Percentiles rank a stretch among this genome's conserved stretches.
phyloP scores from a whole-genome alignment of 2,888 invertebrate genomes.

The Galeopsomyia nigrocyanea region DNA sequence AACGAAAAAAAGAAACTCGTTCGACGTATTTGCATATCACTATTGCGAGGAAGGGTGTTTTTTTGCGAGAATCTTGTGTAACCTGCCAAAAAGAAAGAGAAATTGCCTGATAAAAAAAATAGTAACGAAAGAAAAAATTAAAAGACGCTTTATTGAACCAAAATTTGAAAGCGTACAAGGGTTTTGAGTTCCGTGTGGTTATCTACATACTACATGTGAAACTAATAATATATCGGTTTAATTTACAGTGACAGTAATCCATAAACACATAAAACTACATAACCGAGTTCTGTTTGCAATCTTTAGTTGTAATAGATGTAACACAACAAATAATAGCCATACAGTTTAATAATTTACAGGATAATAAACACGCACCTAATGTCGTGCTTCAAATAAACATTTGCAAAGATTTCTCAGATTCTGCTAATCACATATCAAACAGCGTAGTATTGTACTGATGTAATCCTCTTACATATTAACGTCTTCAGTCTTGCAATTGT shows the following conservation, averaged over 20 bases:
- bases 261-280: conserved; percentile 6
- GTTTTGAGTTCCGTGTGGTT: conserved; percentile 20
- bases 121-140: conserved; percentile 24
- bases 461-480: conserved; percentile 43
- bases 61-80: conserved; percentile 38
- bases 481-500: conserved; percentile 29
- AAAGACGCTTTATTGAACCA: conserved; percentile 37
- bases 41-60: conserved; percentile 26
- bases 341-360: conserved; percentile 39
- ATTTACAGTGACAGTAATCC: conserved; percentile 14
- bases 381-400: conserved; percentile 41
- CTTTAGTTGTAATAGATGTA: conserved; percentile 29
- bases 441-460: conserved; percentile 49
- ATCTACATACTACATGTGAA: conserved; percentile 7
- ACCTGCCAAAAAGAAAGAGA: no score
- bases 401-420: conserved; percentile 43
- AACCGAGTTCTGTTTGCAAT: conserved; percentile 23
- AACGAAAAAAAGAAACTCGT: conserved; percentile 24
- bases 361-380: conserved; percentile 23
- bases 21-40: conserved; percentile 44
- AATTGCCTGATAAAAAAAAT: not conserved
- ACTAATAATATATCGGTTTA: conserved; percentile 1
- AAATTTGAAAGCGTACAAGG: conserved; percentile 21
- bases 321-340: conserved; percentile 15
- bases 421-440: conserved; percentile 46